phyloP scores from a whole-genome alignment of 2,888 invertebrate genomes.

The Opisthograptis luteolata region DNA sequence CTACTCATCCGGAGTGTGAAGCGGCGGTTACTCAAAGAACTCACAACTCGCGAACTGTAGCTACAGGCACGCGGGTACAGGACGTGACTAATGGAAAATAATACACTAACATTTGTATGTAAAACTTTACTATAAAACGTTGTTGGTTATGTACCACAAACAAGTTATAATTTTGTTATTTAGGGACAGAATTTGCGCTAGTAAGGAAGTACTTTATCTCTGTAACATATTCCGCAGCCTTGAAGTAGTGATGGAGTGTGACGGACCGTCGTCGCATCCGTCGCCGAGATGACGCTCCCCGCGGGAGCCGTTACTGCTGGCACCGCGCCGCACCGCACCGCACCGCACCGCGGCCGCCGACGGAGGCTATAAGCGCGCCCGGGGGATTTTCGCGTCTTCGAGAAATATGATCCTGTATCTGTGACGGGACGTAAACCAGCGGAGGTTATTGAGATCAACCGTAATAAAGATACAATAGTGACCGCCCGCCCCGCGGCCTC shows the following conservation, averaged over 20 bases:
- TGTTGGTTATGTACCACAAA: too few species aligned
- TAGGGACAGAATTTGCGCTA: not conserved
- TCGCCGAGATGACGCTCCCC: not conserved
- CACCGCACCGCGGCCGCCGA: not conserved
- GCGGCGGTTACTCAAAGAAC: constrained; percentile 10
- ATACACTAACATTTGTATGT: too few species aligned
- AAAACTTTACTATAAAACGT: too few species aligned
- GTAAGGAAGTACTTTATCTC: constrained; percentile 3
- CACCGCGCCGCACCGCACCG: constrained; percentile 7
- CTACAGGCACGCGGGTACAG: constrained; percentile 1
- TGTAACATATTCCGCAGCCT: constrained; percentile 9
- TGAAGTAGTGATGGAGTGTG: constrained; percentile 18
- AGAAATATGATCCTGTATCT: constrained; percentile 44
- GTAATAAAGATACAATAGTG: constrained; percentile 56
- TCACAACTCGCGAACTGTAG: not conserved
- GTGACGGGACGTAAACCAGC: constrained; percentile 44
- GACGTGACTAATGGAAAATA: constrained; percentile 2
- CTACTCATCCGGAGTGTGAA: constrained; percentile 14
- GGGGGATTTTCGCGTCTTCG: constrained; percentile 23
- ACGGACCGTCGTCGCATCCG: constrained; percentile 7
- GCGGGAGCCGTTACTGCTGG: not conserved
- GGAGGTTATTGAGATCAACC: constrained; percentile 45
- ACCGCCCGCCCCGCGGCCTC: constrained; percentile 32
- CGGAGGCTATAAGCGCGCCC: constrained; percentile 19
- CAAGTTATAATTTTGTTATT: too few species aligned